These are phyloP conservation scores for Drosophila athabasca DNA, from an alignment of 1,140 invertebrate genomes.

Conservation along the genomic window DNA sequence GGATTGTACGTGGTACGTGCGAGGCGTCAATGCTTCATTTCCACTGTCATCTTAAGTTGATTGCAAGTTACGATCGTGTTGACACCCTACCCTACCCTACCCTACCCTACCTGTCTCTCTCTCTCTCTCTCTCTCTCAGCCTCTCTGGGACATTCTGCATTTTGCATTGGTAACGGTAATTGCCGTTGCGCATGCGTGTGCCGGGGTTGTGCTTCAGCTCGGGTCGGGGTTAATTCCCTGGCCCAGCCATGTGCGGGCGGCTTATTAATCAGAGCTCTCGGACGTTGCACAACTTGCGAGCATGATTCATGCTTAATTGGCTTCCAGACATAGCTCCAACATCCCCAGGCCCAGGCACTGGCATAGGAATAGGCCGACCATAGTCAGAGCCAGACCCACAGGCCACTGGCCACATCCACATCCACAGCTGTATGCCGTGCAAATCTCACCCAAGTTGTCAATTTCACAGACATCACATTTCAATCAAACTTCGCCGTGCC, in stretches of 20 bases:
- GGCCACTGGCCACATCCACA: constrained; percentile 4
- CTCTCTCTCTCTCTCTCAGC: neutral
- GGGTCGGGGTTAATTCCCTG: constrained; percentile 39
- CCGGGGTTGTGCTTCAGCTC: constrained; percentile 29
- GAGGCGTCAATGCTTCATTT: constrained; percentile 83
- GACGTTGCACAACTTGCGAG: constrained; percentile 48
- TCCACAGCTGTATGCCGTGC: constrained; percentile 49
- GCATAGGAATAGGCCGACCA: no score
- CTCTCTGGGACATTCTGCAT: neutral
- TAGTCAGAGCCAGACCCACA: no score
- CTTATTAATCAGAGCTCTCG: constrained; percentile 68
- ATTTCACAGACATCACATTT: constrained; percentile 79
- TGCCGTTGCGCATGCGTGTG: constrained; percentile 51
- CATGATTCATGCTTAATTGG: constrained; percentile 81
- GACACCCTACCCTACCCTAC: constrained; percentile 58
- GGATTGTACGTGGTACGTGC: constrained; percentile 69
- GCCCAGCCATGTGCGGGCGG: constrained; percentile 54
- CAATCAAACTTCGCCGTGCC: constrained; percentile 78
- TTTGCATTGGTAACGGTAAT: constrained; percentile 57
- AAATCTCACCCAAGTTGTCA: constrained; percentile 82
- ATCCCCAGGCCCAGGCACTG: neutral
- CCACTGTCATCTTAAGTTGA: constrained; percentile 83
- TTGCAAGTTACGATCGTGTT: constrained; percentile 83
- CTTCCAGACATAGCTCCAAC: constrained; percentile 11
- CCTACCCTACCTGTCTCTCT: constrained; percentile 44